Evolutionary conservation across 2,888 invertebrate species (phyloP), one percentile per base, ranked within the genome.

Genomic region (Apamea sordens): DNA sequence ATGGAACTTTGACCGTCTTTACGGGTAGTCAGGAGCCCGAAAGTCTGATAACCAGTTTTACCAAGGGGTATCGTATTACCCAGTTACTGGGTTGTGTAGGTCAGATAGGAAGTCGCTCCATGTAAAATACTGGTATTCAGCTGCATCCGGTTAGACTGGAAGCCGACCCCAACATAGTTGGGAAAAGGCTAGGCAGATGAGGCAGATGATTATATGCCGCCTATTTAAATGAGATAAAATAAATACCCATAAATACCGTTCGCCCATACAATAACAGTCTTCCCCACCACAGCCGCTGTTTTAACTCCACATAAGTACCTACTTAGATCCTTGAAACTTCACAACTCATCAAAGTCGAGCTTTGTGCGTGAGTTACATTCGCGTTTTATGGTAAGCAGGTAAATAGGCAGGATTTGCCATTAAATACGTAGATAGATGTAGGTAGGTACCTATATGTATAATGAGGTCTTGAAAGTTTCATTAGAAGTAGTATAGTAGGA

Each of bases 351-450:
- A 85, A 89, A 91, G 85, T 90, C 88, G 44, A 50, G 61, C 80
- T 76, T 77, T 80, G 78, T 85, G 88, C 88, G 88, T 90, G 80
- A 85, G 89, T 85, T 75, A 85, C 85, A 86, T 88, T 85, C 86
- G 84, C 86, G 87, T 90, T 89, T 87, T 89, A 91, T 91, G 92
- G 86, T 89, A 92, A 92, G 70, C 79, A 91, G 84, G 81, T 89
- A 88, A 87, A 89, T 88, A 89, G 76, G 81, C 47, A 18, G 79
- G 85, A 84, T 88, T 85, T 82, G 41, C 53, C 69, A 73, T 28
- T 56, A 76, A 86, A 70, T 70, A 44, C 61, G 56, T n/a, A 41
- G 41, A 41, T 41, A 41, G 41, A 41, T 41, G 41, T n/a, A n/a
- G n/a, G n/a, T n/a, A n/a, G n/a, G n/a, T 41, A 41, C 41, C 41